Evolutionary conservation across 2,888 invertebrate genomes (phyloP).

Genomic region (Petrophora chlorosata): DNA sequence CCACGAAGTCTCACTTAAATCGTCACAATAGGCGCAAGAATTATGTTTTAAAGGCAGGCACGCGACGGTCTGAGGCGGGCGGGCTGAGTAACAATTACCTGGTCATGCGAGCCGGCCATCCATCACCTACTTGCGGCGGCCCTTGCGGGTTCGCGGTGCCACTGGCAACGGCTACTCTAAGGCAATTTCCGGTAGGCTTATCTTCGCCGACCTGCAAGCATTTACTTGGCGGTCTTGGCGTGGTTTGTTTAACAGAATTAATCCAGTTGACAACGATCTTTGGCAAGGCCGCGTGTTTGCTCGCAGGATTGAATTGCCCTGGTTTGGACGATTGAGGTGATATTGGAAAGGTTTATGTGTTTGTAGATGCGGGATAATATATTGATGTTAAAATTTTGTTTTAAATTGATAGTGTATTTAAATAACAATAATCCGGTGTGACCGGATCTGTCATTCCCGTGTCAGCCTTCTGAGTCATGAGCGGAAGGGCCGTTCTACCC

Average conservation of each 20-base stretch:
- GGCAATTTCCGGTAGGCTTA: constrained; percentile 80
- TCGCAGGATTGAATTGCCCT: constrained; percentile 15
- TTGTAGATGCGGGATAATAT: too few species aligned
- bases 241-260: constrained; percentile 80
- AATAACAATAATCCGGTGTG: too few species aligned
- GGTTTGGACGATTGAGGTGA: constrained; percentile 5
- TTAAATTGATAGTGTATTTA: too few species aligned
- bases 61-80: constrained; percentile 61
- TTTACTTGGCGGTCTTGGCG: constrained; percentile 57
- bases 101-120: constrained; percentile 79
- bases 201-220: constrained; percentile 66
- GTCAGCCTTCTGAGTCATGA: too few species aligned
- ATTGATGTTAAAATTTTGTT: too few species aligned
- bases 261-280: constrained; percentile 58
- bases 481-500: too few species aligned
- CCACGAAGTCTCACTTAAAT: constrained; percentile 48
- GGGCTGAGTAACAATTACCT: constrained; percentile 78
- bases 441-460: too few species aligned
- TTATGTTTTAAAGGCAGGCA: constrained; percentile 67
- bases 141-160: constrained; percentile 44
- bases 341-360: not conserved
- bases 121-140: constrained; percentile 71
- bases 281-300: constrained; percentile 50
- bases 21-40: constrained; percentile 59
- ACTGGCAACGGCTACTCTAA: constrained; percentile 72